Conservation (phyloP, 2,113 vertebrate species). For the Microtus richardsoni region DNA sequence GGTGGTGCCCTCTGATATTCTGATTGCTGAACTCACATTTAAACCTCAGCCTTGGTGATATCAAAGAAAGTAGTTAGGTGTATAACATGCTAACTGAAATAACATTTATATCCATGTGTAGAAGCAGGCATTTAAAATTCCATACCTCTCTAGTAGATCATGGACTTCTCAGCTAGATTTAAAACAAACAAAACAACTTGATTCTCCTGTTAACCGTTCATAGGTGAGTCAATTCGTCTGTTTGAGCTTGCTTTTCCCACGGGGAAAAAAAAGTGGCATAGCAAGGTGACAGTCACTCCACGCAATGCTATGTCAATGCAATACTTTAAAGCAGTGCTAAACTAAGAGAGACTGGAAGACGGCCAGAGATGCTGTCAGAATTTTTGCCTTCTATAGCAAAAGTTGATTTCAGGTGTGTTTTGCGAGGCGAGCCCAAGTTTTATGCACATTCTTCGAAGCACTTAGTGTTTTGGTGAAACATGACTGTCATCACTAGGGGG, state of each 20-base stretch:
- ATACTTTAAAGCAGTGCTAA: background rate
- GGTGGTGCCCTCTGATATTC: background rate
- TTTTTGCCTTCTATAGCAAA: constrained; percentile 25
- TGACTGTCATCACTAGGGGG: constrained; percentile 80
- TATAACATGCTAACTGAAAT: background rate
- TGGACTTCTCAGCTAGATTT: background rate
- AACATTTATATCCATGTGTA: background rate
- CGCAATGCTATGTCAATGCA: background rate
- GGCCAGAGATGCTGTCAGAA: background rate
- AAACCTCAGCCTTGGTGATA: background rate
- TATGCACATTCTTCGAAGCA: background rate
- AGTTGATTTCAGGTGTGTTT: background rate
- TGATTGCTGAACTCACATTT: background rate
- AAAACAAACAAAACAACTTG: background rate
- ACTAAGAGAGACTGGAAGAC: background rate
- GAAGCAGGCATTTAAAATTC: constrained; percentile 18
- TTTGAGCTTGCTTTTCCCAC: background rate
- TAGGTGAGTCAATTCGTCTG: background rate
- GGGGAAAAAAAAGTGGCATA: background rate
- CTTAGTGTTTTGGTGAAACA: constrained; percentile 37
- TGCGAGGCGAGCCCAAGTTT: background rate
- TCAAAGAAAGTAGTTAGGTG: background rate
- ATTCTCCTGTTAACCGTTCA: background rate
- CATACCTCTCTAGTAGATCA: background rate
- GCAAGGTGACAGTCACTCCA: background rate